Conservation (phyloP, 2,797 vertebrate species). For the Spatula versicolor region DNA sequence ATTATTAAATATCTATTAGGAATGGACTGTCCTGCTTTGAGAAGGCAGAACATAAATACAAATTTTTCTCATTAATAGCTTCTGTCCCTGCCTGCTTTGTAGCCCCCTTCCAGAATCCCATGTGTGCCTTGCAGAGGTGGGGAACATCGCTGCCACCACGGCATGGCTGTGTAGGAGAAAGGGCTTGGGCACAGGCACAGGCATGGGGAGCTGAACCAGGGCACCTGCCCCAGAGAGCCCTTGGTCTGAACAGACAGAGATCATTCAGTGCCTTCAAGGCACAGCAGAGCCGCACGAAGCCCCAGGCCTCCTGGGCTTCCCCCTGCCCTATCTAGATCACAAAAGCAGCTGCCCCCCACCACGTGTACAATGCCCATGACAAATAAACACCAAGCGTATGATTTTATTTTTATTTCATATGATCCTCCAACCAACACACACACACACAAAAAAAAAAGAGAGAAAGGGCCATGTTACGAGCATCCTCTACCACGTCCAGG, state of each 20-base stretch:
- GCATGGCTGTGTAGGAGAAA: background rate
- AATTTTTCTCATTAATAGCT: background rate
- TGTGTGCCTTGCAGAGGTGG: background rate
- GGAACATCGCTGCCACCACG: background rate
- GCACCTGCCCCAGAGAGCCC: background rate
- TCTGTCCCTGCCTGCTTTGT: background rate
- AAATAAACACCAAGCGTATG: background rate
- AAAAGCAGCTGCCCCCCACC: background rate
- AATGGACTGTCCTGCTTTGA: background rate
- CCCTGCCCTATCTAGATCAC: background rate
- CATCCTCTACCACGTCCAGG: fast-evolving
- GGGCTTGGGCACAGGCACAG: background rate
- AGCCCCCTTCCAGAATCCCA: background rate
- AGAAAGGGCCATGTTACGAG: background rate
- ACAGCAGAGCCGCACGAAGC: background rate
- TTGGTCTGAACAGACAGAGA: fast-evolving
- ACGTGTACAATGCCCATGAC: background rate
- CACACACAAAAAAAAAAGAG: background rate
- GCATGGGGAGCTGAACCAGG: background rate
- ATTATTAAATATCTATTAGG: no score
- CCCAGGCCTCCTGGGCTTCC: background rate
- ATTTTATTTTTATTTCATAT: background rate
- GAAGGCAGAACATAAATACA: background rate
- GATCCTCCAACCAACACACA: background rate
- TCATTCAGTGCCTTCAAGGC: background rate